Base-by-base conservation (phyloP, 2,797 vertebrate genomes). In the Acropternis orthonyx region DNA sequence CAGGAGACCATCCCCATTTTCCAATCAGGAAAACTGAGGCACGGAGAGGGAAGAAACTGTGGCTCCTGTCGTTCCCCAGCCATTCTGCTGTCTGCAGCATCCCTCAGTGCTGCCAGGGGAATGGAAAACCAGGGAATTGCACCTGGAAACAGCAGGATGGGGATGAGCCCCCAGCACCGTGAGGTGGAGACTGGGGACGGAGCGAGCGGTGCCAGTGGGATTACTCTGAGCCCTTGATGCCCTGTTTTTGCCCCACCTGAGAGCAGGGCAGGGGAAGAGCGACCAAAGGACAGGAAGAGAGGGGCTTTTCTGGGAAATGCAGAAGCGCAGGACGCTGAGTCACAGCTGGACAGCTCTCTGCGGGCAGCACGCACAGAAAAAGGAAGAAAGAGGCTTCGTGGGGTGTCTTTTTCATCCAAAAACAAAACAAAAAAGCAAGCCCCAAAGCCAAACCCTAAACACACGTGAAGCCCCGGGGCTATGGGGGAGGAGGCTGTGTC, bases 21-120 rank as follows among this genome's bases (percentile, higher is more conserved):
- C 36, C 27, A 58, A 3, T 7, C 24, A 36, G 89, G 61, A 84
- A 91, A 95, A 92, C 43, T 48, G 88, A 95, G 92, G 78, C 90
- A 94, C 0, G 0, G 8, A 28, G 30, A 36, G 14, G 43, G 4
- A 17, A 49, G 15, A 37, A 78, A 6, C 3, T 0, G 1, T 0
- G 1, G 30, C 6, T 90, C 41, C 49, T 20, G 58, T 34, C 46
- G 52, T 63, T 71, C 34, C 30, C 39, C 68, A 12, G 28, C 28
- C 32, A 1, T 26, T 49, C 43, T 1, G 2, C 37, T 21, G 43
- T 61, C 77, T 48, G 88, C 48, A 67, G 69, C 69, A 48, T 6
- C 26, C 32, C 44, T 48, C 2, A 1, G 5, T 6, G 32, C 2
- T 14, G 23, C 9, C 16, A 46, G 44, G 20, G 14, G 14, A 37